Conservation (phyloP, 1,140 invertebrate species). For the Pseudomyrmex dendroicus region DNA sequence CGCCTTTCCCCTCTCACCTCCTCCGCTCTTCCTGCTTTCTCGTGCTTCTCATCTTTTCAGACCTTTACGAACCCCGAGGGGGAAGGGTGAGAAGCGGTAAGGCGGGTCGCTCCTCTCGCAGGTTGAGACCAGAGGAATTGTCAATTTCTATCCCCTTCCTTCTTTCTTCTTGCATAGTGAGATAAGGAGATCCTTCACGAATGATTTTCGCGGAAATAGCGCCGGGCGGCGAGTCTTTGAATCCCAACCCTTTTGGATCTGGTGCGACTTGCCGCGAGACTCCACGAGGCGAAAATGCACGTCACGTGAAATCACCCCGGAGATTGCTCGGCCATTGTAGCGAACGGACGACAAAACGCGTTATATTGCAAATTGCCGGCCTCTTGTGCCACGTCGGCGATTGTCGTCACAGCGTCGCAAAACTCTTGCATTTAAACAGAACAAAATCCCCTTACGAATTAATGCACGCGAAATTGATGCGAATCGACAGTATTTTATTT, state of each 20-base stretch:
- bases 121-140: conserved; percentile 63
- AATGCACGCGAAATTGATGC: neutral
- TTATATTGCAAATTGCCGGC: conserved; percentile 59
- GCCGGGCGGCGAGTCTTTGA: conserved; percentile 53
- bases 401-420: neutral
- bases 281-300: conserved; percentile 44
- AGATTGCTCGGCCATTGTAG: conserved; percentile 47
- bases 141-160: conserved; percentile 66
- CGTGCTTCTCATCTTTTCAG: conserved; percentile 51
- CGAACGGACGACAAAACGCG: conserved; percentile 52
- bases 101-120: conserved; percentile 14
- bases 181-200: conserved; percentile 69
- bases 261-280: conserved; percentile 39
- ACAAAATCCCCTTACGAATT: neutral
- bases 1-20: conserved; percentile 5
- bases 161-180: conserved; percentile 68
- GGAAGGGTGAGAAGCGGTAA: neutral
- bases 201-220: conserved; percentile 74
- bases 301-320: conserved; percentile 63
- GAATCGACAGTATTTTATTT: conserved; percentile 2
- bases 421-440: conserved; percentile 17
- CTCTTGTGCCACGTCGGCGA: neutral
- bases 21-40: conserved; percentile 6
- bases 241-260: conserved; percentile 61
- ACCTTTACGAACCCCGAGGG: conserved; percentile 44